Percentiles rank a stretch among this genome's conserved stretches.
phyloP scores from a whole-genome alignment of 2,888 invertebrate species.

The Pristionchus fissidentatus region DNA sequence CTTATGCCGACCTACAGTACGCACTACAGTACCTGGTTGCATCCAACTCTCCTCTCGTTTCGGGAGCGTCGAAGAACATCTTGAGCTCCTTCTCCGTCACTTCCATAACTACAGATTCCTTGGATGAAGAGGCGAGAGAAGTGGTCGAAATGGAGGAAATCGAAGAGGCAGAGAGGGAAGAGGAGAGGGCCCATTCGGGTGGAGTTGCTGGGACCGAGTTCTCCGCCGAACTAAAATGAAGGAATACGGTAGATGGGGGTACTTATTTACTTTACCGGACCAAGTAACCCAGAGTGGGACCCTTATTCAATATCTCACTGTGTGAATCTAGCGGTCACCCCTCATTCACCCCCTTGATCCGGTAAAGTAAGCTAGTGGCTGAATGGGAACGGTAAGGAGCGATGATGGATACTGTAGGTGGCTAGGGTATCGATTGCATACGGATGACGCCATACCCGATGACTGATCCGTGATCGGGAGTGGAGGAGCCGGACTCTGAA shows the following conservation, averaged over 20 bases:
- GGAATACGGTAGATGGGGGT: not conserved
- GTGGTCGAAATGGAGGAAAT: constrained; percentile 6
- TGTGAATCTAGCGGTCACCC: no score
- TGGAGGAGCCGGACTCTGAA: not conserved
- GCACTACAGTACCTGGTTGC: not conserved
- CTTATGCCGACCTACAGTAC: no score
- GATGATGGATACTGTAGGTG: not conserved
- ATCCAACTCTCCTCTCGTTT: constrained; percentile 39
- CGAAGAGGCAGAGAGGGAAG: constrained; percentile 35
- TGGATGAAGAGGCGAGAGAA: constrained; percentile 38
- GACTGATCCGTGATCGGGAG: constrained; percentile 47
- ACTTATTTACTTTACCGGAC: no score
- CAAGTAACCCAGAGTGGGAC: no score
- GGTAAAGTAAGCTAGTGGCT: no score
- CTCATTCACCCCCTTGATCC: no score
- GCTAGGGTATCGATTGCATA: not conserved
- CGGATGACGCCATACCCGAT: constrained; percentile 19
- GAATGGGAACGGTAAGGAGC: not conserved
- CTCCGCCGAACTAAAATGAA: constrained; percentile 25
- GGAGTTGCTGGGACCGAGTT: constrained; percentile 40
- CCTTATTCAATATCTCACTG: no score
- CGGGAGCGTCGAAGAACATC: constrained; percentile 46
- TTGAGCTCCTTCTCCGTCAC: constrained; percentile 45
- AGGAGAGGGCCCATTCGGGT: constrained; percentile 8
- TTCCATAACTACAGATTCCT: not conserved